Conservation (phyloP, 2,797 vertebrate species). For the Psittacula echo region DNA sequence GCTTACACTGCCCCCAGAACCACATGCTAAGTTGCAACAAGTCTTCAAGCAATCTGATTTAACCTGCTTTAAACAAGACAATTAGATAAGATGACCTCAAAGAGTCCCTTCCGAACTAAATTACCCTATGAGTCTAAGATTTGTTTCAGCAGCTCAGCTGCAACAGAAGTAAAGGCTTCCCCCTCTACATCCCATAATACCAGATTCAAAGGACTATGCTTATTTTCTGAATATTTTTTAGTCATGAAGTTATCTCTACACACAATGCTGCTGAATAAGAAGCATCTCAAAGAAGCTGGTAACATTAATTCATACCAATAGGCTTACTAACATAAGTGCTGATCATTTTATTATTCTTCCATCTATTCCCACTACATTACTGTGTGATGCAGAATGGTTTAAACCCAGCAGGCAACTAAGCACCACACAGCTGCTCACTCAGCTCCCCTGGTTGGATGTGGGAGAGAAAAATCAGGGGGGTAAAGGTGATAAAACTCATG, state of each 20-base stretch:
- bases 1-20: background rate
- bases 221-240: background rate
- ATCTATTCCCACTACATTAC: background rate
- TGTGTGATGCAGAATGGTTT: background rate
- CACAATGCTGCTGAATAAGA: background rate
- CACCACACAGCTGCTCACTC: background rate
- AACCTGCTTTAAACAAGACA: background rate
- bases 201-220: background rate
- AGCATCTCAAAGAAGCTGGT: background rate
- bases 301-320: background rate
- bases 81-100: background rate
- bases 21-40: background rate
- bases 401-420: background rate
- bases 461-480: background rate
- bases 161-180: background rate
- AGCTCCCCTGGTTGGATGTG: fast-evolving
- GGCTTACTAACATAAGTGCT: background rate
- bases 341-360: background rate
- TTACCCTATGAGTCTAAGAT: background rate
- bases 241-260: background rate
- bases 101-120: background rate
- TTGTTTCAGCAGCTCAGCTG: background rate
- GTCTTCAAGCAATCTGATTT: background rate
- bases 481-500: background rate
- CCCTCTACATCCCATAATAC: background rate